Percentiles rank a stretch among this genome's conserved stretches.
These are phyloP conservation scores for Semotilus atromaculatus DNA, from an alignment of 2,797 vertebrate genomes.

Conservation along the genomic window DNA sequence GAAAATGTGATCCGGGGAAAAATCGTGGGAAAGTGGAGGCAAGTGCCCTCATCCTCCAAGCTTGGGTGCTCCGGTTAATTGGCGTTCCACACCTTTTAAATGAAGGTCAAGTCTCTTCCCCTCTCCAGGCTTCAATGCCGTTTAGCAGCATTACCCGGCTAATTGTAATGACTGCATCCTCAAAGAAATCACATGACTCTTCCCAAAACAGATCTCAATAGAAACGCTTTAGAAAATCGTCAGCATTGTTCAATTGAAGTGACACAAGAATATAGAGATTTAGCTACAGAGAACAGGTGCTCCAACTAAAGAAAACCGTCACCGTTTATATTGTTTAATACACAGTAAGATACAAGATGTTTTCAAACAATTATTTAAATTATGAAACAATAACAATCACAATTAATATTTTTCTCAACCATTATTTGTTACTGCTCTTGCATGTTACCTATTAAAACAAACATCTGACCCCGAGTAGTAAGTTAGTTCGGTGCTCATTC, in stretches of 20 bases:
- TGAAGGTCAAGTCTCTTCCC: slow-evolving; percentile 67
- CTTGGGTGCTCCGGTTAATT: slow-evolving; percentile 70
- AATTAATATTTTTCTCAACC: background rate
- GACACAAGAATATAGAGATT: slow-evolving; percentile 17
- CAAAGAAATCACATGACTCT: slow-evolving; percentile 41
- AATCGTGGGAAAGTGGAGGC: slow-evolving; percentile 66
- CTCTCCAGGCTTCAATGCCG: slow-evolving; percentile 61
- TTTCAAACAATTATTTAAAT: background rate
- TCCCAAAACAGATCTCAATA: slow-evolving; percentile 39
- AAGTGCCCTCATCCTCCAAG: slow-evolving; percentile 62
- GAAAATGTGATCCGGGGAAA: background rate
- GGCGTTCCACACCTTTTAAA: slow-evolving; percentile 68
- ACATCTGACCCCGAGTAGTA: background rate
- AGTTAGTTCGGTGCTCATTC: background rate
- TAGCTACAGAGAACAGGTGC: background rate
- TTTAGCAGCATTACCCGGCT: slow-evolving; percentile 62
- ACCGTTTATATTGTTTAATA: background rate
- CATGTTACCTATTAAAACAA: background rate
- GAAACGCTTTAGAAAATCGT: slow-evolving; percentile 16
- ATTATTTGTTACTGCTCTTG: background rate
- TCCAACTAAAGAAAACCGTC: slow-evolving; percentile 8
- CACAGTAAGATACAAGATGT: background rate
- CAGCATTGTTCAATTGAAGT: background rate
- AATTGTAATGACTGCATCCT: slow-evolving; percentile 58
- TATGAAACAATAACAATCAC: background rate